Evolutionary conservation across 1,140 invertebrate genomes (phyloP), one percentile per base, ranked within the genome.

Genomic region (Heterodera schachtii): DNA sequence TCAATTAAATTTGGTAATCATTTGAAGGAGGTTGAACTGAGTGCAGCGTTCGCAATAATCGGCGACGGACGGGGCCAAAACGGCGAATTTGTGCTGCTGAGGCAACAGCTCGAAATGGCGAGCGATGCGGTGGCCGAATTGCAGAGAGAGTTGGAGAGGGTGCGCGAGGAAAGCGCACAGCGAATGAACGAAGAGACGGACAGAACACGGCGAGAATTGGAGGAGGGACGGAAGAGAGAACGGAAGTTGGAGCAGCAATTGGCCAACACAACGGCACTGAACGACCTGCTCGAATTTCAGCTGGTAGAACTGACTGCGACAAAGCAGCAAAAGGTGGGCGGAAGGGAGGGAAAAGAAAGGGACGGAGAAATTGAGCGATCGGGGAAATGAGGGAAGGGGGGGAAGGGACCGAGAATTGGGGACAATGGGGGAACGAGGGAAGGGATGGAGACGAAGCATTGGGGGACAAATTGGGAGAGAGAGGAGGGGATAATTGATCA

Each of bases 221-320:
- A 71, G 13, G 3, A 21, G 19, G 19, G 4, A 5, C 52, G 77
- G 44, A 81, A 49, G 75, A 31, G 67, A 67, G 21, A 84, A 47
- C 73, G 86, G 31, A 71, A 73, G n/a, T 66, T 88, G 64, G 74
- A 86, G 60, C 66, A 80, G 47, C 82, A 89, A 74, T 75, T 88
- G n/a, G 83, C 84, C 31, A 82, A 85, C 49, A 64, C 71, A 31
- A 80, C 80, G 49, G 84, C 88, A 57, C 79, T 78, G 69, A 89
- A 85, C 77, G 87, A 88, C 69, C 76, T 88, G 66, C 80, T 88
- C 44, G 87, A 88, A 74, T 88, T 88, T 74, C 87, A 88, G 80
- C 78, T 89, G 41, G 79, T 88, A 9, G 87, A 88, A 75, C 73
- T 82, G 79, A 86, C 82, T 46, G 82, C 82, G 57, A 77, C 57